Conservation (phyloP, 2,888 invertebrate species). For the Octodonta nipae region DNA sequence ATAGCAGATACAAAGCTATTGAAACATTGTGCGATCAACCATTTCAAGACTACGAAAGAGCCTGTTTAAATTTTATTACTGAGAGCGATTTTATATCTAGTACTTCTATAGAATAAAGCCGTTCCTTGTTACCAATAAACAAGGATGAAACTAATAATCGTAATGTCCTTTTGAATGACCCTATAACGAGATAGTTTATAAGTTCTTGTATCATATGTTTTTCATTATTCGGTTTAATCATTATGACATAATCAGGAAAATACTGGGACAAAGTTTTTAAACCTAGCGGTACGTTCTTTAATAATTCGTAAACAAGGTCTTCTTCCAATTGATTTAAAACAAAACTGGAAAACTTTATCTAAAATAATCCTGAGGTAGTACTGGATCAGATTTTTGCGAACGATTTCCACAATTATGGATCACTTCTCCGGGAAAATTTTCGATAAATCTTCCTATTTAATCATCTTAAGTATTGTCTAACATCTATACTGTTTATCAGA, state of each 20-base stretch:
- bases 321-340: constrained; percentile 66
- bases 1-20: no score
- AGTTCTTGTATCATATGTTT: constrained; percentile 85
- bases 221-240: constrained; percentile 78
- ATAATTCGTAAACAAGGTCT: constrained; percentile 77
- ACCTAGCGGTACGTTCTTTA: constrained; percentile 77
- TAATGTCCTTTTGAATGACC: no score
- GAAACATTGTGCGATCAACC: no score
- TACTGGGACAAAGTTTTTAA: constrained; percentile 68
- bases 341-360: constrained; percentile 73
- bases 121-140: no score
- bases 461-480: constrained; percentile 72
- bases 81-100: no score
- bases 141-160: no score
- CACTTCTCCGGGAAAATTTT: constrained; percentile 69
- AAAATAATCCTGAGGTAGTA: constrained; percentile 76
- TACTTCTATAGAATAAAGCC: no score
- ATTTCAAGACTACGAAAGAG: no score
- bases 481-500: constrained; percentile 74
- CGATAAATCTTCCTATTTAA: constrained; percentile 80
- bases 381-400: constrained; percentile 79
- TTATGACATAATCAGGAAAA: constrained; percentile 85
- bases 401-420: constrained; percentile 75
- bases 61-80: no score
- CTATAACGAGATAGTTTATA: no score